Evolutionary conservation across 2,797 vertebrate genomes (phyloP).

Genomic region (Craterocephalus amniculus): DNA sequence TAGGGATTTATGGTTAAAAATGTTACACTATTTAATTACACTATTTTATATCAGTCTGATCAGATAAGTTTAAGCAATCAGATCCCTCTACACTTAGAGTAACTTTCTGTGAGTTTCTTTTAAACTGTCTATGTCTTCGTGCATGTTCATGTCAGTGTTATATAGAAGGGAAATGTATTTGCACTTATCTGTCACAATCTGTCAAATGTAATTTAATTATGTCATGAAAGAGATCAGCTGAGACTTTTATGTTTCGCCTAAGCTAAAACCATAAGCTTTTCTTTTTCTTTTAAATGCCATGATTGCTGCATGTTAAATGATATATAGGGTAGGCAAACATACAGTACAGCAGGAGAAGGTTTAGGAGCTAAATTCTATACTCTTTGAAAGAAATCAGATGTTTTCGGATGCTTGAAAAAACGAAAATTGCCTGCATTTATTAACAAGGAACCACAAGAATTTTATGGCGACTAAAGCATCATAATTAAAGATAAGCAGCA

Average conservation of each 20-base stretch:
- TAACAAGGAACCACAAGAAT: constrained; percentile 5
- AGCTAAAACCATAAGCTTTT: background rate
- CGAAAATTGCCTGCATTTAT: background rate
- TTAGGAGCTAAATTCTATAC: background rate
- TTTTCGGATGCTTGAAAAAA: background rate
- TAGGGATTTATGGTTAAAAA: background rate
- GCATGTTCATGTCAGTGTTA: background rate
- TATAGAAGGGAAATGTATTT: background rate
- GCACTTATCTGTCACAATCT: background rate
- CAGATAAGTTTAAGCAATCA: too few species aligned
- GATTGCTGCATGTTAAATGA: background rate
- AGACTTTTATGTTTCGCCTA: background rate
- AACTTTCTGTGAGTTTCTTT: background rate
- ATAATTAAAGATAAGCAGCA: constrained; percentile 18
- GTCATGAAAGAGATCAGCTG: background rate
- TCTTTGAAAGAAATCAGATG: background rate
- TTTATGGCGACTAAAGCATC: constrained; percentile 11
- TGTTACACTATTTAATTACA: too few species aligned
- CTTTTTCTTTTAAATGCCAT: background rate
- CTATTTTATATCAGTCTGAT: too few species aligned
- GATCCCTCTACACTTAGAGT: background rate
- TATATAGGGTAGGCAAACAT: background rate
- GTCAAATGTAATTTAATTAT: background rate
- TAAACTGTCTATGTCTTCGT: background rate
- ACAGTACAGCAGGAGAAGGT: background rate